phyloP scores from a whole-genome alignment of 2,113 vertebrate genomes.

The Onychostruthus taczanowskii region DNA sequence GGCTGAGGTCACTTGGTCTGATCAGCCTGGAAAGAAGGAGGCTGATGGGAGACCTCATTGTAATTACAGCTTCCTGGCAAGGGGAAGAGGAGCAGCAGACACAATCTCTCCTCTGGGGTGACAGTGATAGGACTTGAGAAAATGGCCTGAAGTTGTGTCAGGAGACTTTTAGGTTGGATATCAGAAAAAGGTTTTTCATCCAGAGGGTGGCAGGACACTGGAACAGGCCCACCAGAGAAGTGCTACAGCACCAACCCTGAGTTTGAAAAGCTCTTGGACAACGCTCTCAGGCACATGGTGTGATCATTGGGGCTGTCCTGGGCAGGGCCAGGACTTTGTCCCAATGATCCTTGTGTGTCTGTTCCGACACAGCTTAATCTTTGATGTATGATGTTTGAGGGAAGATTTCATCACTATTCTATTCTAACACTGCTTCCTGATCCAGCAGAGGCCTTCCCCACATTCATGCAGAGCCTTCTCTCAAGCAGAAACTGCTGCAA shows the following conservation, averaged over 20 bases:
- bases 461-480: not conserved
- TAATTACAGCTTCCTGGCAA: fast-evolving
- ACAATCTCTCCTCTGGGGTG: not conserved
- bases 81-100: not conserved
- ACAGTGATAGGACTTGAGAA: fast-evolving
- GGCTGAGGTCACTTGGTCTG: not conserved
- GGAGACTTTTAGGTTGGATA: fast-evolving
- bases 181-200: not conserved
- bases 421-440: not conserved
- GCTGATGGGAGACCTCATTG: fast-evolving
- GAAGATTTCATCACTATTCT: not conserved
- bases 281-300: fast-evolving
- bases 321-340: not conserved
- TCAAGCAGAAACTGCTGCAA: not conserved
- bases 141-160: not conserved
- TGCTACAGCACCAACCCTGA: not conserved
- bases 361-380: not conserved
- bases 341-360: fast-evolving
- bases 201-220: no score
- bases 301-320: no score
- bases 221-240: not conserved
- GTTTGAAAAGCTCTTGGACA: fast-evolving
- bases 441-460: fast-evolving
- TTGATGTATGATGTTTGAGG: not conserved
- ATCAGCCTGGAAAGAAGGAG: not conserved